Percentiles rank a stretch among this genome's conserved stretches.
Evolutionary conservation across 2,888 invertebrate genomes (phyloP).

Genomic region (Sthenelais limicola): DNA sequence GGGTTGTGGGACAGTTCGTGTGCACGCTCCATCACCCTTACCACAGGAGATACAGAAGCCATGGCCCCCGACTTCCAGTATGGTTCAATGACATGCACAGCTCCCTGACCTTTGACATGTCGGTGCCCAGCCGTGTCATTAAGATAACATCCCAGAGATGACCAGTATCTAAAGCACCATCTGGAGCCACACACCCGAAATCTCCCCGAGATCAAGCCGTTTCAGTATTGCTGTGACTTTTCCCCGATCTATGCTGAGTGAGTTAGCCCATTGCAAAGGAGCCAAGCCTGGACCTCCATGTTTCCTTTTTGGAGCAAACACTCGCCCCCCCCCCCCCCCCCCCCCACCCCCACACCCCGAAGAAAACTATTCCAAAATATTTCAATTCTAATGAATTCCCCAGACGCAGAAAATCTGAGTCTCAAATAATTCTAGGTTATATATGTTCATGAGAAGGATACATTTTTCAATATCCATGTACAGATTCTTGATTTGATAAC

Average conservation of each 20-base stretch:
- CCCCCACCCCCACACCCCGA: neutral
- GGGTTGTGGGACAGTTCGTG: neutral
- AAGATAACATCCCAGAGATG: constrained; percentile 23
- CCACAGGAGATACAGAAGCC: neutral
- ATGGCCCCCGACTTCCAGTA: neutral
- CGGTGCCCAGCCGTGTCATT: neutral
- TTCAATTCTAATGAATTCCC: too few relatives aligned
- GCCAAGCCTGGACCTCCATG: neutral
- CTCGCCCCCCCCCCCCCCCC: neutral
- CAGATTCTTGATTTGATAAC: too few relatives aligned
- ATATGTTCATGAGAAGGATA: too few relatives aligned
- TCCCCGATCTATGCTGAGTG: too few relatives aligned
- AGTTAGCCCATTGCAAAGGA: too few relatives aligned
- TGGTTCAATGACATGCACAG: neutral
- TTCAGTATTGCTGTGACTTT: too few relatives aligned
- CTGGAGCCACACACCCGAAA: too few relatives aligned
- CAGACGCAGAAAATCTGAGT: too few relatives aligned
- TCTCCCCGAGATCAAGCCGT: too few relatives aligned
- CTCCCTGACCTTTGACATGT: neutral
- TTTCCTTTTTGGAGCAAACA: neutral
- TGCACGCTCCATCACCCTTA: neutral
- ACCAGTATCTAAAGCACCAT: constrained; percentile 23
- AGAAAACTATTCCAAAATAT: too few relatives aligned
- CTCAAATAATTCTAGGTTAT: too few relatives aligned
- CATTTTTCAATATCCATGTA: too few relatives aligned